phyloP scores from a whole-genome alignment of 2,888 invertebrate genomes.

The Acanthococcus lagerstroemiae region DNA sequence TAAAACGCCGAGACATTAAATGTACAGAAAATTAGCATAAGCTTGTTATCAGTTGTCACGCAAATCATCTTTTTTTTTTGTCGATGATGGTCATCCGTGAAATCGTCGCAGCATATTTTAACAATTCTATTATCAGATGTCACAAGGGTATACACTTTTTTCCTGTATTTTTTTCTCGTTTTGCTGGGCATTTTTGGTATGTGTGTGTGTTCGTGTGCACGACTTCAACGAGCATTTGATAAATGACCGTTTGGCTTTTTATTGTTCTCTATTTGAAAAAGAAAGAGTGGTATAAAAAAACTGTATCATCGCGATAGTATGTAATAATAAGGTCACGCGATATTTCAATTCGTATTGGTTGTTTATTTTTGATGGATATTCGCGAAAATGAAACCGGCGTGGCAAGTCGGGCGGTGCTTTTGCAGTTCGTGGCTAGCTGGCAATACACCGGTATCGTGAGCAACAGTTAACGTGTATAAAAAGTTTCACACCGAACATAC shows the following conservation, averaged over 20 bases:
- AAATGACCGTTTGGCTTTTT: neutral
- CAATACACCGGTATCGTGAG: too few species aligned
- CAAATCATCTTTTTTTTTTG: neutral
- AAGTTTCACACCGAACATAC: too few species aligned
- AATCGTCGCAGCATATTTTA: neutral
- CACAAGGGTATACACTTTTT: neutral
- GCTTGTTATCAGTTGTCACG: neutral
- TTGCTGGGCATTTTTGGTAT: neutral
- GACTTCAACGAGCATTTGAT: neutral
- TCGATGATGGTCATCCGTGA: neutral
- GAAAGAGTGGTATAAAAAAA: neutral
- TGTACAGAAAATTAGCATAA: neutral
- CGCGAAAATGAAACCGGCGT: too few species aligned
- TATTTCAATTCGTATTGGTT: neutral
- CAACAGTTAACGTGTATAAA: too few species aligned
- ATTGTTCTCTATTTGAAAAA: neutral
- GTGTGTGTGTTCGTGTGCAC: neutral
- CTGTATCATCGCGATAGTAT: neutral
- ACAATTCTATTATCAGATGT: neutral
- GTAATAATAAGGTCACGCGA: neutral
- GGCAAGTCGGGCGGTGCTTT: too few species aligned
- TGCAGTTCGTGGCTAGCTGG: too few species aligned
- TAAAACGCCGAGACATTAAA: neutral
- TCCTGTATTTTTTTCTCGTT: neutral
- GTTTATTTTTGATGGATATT: neutral